Evolutionary conservation across 2,113 vertebrate species (phyloP), one percentile per base, ranked within the genome.

Genomic region (Gadus chalcogrammus): DNA sequence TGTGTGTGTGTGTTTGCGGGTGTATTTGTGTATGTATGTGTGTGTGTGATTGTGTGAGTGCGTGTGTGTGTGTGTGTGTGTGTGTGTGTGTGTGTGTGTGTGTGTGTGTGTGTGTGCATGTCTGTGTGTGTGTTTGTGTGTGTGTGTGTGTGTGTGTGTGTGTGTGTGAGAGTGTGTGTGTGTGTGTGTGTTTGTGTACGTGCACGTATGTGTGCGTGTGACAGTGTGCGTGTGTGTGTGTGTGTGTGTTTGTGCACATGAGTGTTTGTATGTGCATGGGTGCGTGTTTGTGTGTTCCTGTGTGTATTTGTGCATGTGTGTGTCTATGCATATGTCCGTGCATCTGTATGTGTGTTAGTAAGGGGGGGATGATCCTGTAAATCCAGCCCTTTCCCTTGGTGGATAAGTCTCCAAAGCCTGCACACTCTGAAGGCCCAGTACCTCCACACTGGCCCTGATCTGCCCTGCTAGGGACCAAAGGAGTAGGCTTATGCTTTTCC

Each of bases 281-380:
- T 3, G 1, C 9, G 53, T 69, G 55, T 69, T 71, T 48, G 64
- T 61, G 55, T 35, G 62, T 60, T 62, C 69, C 64, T 52, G 67
- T 48, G 59, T 52, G 20, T 66, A 20, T 2, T 31, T 67, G 22
- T 67, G 65, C 61, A 74, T 82, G 71, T 67, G 71, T 70, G 64
- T 67, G 52, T 20, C 48, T 70, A 22, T 64, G 48, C 61, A 6
- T n/a, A 11, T 15, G 68, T 13, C 28, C 6, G 68, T 35, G 62
- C 31, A 59, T 67, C 65, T 71, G 65, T 69, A 27, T 61, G 11
- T 24, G 35, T 65, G 61, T 38, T 27, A 61, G 64, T 42, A 58
- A 58, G 13, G 55, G n/a, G 55, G 55, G 15, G 55, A 17, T 58
- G 15, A 58, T 16, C 55, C 42, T 48, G 42, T 13, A 48, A 48